These are phyloP conservation scores for Sinocyclocheilus grahami DNA, from an alignment of 2,113 vertebrate genomes.

Conservation along the genomic window DNA sequence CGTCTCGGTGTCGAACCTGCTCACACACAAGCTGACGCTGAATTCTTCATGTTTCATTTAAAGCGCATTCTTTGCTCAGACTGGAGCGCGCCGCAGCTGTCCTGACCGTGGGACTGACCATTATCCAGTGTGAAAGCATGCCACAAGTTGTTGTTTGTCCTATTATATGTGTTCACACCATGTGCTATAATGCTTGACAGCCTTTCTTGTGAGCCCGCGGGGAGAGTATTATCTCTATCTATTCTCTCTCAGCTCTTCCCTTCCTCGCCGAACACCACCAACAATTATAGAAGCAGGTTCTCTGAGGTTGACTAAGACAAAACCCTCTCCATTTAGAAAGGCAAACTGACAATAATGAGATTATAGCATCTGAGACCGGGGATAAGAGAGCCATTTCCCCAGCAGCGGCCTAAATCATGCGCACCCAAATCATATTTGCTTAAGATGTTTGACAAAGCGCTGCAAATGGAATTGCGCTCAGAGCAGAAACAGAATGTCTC, in stretches of 20 bases:
- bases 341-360: slow-evolving; percentile 53
- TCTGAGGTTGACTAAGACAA: slow-evolving; percentile 44
- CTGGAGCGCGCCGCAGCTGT: slow-evolving; percentile 29
- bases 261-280: not conserved
- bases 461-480: slow-evolving; percentile 16
- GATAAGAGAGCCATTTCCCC: slow-evolving; percentile 45
- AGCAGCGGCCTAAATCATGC: slow-evolving; percentile 48
- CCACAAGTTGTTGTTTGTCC: not conserved
- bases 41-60: slow-evolving; percentile 21
- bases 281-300: slow-evolving; percentile 40
- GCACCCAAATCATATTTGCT: slow-evolving; percentile 46
- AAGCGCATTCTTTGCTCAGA: slow-evolving; percentile 23
- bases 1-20: too few species aligned
- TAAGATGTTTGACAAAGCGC: slow-evolving; percentile 48
- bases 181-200: slow-evolving; percentile 29
- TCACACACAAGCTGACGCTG: not conserved
- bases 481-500: slow-evolving; percentile 6
- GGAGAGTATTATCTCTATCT: slow-evolving; percentile 33
- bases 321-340: slow-evolving; percentile 44
- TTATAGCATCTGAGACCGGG: slow-evolving; percentile 52
- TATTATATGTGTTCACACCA: slow-evolving; percentile 35
- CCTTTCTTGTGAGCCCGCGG: slow-evolving; percentile 34
- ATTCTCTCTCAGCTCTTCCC: slow-evolving; percentile 8
- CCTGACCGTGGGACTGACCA: slow-evolving; percentile 38
- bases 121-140: slow-evolving; percentile 28